These are phyloP conservation scores for Pipistrellus pipistrellus DNA, from an alignment of 2,797 vertebrate genomes.

Conservation along the genomic window DNA sequence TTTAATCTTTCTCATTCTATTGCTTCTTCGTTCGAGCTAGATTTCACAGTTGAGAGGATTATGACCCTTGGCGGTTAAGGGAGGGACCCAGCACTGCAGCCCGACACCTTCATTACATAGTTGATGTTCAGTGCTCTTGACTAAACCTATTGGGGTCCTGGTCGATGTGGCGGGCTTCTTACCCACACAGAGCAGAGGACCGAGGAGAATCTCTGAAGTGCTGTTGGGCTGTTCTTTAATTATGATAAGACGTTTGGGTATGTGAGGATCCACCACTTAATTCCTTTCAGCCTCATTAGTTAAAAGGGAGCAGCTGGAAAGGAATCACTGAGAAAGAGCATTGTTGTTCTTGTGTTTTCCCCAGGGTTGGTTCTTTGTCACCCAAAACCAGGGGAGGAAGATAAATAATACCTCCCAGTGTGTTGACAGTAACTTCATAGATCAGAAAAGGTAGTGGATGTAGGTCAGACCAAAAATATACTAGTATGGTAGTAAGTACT, in stretches of 20 bases:
- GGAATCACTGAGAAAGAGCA: conserved; percentile 47
- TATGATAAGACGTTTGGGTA: background rate
- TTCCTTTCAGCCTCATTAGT: background rate
- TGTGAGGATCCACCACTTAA: background rate
- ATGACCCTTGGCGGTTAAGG: background rate
- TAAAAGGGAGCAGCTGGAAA: background rate
- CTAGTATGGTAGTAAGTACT: conserved; percentile 59
- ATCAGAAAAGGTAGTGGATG: conserved; percentile 75
- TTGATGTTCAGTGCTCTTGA: background rate
- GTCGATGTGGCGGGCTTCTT: too few species aligned
- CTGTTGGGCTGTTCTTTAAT: background rate
- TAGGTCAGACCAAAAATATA: conserved; percentile 81
- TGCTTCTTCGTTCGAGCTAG: background rate
- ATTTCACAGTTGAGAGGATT: background rate
- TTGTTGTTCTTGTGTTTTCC: conserved; percentile 55
- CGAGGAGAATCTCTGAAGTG: background rate
- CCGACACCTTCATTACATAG: background rate
- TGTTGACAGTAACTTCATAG: conserved; percentile 77
- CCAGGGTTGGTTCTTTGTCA: conserved; percentile 74
- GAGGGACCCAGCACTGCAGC: background rate
- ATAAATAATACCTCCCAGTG: conserved; percentile 79
- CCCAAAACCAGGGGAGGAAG: conserved; percentile 66
- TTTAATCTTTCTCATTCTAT: background rate
- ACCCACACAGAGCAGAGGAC: background rate
- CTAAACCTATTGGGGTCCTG: background rate